Conservation (phyloP, 2,113 vertebrate species). For the Pygoscelis antarcticus region DNA sequence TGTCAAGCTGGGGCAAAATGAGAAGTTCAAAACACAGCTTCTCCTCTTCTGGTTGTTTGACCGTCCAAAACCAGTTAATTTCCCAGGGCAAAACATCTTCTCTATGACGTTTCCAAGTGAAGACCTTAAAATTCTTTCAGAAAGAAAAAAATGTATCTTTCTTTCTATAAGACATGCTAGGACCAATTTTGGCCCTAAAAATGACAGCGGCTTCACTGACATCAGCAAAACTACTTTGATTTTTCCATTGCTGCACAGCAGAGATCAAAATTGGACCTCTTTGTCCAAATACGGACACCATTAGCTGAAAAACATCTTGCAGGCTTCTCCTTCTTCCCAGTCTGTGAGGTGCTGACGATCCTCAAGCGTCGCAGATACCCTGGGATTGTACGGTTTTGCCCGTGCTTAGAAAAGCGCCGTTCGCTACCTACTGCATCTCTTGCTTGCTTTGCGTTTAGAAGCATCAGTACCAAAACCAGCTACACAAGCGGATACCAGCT, state of each 20-base stretch:
- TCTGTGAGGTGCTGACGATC: not conserved
- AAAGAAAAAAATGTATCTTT: not conserved
- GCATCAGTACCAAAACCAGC: not conserved
- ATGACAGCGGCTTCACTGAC: not conserved
- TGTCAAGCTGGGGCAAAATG: not conserved
- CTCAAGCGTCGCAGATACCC: not conserved
- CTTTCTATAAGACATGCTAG: not conserved
- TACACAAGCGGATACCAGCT: not conserved
- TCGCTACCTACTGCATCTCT: rapidly evolving
- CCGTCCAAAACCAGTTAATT: not conserved
- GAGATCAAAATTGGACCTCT: not conserved
- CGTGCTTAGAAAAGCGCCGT: not conserved
- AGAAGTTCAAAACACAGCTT: not conserved
- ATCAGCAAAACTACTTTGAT: not conserved
- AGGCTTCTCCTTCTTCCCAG: not conserved
- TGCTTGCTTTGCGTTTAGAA: not conserved
- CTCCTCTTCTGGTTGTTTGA: not conserved
- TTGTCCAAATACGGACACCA: not conserved
- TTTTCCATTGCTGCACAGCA: not conserved
- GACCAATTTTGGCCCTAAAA: not conserved
- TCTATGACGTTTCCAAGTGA: not conserved
- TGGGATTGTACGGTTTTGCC: not conserved
- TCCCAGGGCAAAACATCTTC: not conserved
- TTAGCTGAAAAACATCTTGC: not conserved
- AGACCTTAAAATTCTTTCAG: not conserved